Conservation (phyloP, 1,140 invertebrate genomes). For the Drosophila nebulosa region DNA sequence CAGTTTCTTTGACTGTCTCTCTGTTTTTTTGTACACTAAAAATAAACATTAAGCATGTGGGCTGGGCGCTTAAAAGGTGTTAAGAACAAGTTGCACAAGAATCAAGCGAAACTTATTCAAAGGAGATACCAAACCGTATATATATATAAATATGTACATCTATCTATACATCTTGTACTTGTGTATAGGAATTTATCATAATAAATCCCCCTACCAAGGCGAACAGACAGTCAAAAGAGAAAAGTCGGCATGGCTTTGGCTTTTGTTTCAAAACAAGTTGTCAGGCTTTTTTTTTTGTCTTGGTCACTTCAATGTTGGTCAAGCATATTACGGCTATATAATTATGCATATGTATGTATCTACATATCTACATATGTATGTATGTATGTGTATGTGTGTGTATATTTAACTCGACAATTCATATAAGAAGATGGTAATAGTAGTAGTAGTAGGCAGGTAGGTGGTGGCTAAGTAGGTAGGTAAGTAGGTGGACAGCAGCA, state of each 20-base stretch:
- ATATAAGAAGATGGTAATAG: neutral
- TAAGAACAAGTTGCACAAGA: constrained; percentile 72
- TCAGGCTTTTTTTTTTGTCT: constrained; percentile 4
- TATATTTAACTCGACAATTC: neutral
- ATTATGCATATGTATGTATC: constrained; percentile 18
- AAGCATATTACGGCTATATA: constrained; percentile 58
- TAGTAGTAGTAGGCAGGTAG: neutral
- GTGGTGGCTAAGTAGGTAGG: neutral
- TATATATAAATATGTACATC: neutral
- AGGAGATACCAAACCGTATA: constrained; percentile 11
- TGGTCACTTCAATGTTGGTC: constrained; percentile 70
- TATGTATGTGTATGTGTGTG: constrained; percentile 1
- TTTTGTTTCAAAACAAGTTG: constrained; percentile 65
- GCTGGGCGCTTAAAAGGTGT: constrained; percentile 68
- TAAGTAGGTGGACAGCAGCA: constrained; percentile 48
- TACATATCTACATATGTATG: constrained; percentile 21
- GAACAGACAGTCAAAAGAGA: constrained; percentile 10
- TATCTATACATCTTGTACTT: constrained; percentile 6
- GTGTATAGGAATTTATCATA: constrained; percentile 37
- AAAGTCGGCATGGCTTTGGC: constrained; percentile 57
- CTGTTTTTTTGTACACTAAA: constrained; percentile 43
- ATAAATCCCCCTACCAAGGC: constrained; percentile 37
- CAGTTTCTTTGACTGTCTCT: constrained; percentile 2
- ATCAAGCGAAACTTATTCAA: constrained; percentile 26
- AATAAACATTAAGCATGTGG: constrained; percentile 68